These are phyloP conservation scores for Pterocles gutturalis DNA, from an alignment of 2,113 vertebrate species.

Conservation along the genomic window DNA sequence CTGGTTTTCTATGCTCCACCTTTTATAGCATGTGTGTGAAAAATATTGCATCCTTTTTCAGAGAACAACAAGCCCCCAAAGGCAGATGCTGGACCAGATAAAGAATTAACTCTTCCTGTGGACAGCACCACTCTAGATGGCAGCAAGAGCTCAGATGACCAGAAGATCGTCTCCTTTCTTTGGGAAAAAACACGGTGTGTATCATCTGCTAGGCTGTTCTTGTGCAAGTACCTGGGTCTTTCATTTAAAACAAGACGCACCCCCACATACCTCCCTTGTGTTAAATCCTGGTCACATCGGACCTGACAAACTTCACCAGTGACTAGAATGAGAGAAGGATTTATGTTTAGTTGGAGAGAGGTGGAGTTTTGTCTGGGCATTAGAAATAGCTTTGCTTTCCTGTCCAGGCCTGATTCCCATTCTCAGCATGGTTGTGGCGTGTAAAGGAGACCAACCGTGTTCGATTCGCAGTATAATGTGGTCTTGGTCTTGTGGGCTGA, in stretches of 20 bases:
- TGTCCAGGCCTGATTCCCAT: not conserved
- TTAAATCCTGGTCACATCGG: not conserved
- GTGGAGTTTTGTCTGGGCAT: not conserved
- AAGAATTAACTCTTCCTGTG: conserved; percentile 94
- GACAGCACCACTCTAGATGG: conserved; percentile 94
- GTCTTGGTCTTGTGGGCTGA: not conserved
- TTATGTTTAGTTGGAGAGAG: not conserved
- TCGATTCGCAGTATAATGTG: not conserved
- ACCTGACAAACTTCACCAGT: not conserved
- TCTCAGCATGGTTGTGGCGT: not conserved
- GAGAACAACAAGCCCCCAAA: conserved; percentile 96
- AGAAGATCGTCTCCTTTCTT: conserved; percentile 90
- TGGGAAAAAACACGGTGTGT: conserved; percentile 92
- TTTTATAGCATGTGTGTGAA: not conserved
- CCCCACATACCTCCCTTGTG: not conserved
- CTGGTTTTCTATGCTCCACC: not conserved
- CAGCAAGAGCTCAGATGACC: conserved; percentile 94
- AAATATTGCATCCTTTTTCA: conserved; percentile 58
- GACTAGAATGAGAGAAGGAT: not conserved
- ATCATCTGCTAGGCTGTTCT: not conserved
- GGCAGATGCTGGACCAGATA: conserved; percentile 95
- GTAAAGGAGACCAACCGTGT: not conserved
- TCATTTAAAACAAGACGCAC: not conserved
- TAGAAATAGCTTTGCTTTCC: not conserved
- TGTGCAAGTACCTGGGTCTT: not conserved